Base-by-base conservation (phyloP, 2,797 vertebrate species). In the Aselliscus stoliczkanus region DNA sequence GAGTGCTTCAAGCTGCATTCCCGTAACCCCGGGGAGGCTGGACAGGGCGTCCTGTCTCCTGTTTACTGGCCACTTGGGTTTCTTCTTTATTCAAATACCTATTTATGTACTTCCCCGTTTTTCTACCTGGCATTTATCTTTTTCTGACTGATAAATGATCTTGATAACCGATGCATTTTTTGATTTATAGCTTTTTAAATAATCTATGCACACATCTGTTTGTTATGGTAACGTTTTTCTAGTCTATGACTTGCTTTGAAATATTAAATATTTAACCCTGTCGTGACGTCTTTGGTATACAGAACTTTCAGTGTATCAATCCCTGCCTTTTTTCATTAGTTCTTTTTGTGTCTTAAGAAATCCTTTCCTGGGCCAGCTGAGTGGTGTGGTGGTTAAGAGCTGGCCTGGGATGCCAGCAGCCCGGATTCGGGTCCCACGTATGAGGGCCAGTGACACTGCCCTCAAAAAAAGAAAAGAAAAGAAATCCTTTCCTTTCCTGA, bases 401-500 rank as follows among this genome's bases (percentile, higher is more conserved):
- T n/a, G n/a, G n/a, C n/a, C n/a, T n/a, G n/a, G n/a, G n/a, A n/a
- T n/a, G n/a, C n/a, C n/a, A n/a, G n/a, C n/a, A n/a, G n/a, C n/a
- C n/a, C n/a, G n/a, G n/a, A n/a, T n/a, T n/a, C n/a, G n/a, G n/a
- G n/a, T n/a, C n/a, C n/a, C n/a, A n/a, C n/a, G n/a, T n/a, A n/a
- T n/a, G n/a, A n/a, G n/a, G n/a, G n/a, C n/a, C n/a, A n/a, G n/a
- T n/a, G n/a, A n/a, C n/a, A n/a, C n/a, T n/a, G n/a, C n/a, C n/a
- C n/a, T n/a, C n/a, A n/a, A n/a, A n/a, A n/a, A n/a, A n/a, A n/a
- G n/a, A n/a, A n/a, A n/a, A n/a, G n/a, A n/a, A n/a, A 90, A 80
- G 65, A 92, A 93, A 54, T 34, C 54, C 58, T 75, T 85, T 67
- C 54, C n/a, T 92, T 85, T 80, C 42, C 17, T 25, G 2, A 29